Percentiles rank a stretch among this genome's conserved stretches.
phyloP scores from a whole-genome alignment of 2,797 vertebrate genomes.

The Aplochiton taeniatus region DNA sequence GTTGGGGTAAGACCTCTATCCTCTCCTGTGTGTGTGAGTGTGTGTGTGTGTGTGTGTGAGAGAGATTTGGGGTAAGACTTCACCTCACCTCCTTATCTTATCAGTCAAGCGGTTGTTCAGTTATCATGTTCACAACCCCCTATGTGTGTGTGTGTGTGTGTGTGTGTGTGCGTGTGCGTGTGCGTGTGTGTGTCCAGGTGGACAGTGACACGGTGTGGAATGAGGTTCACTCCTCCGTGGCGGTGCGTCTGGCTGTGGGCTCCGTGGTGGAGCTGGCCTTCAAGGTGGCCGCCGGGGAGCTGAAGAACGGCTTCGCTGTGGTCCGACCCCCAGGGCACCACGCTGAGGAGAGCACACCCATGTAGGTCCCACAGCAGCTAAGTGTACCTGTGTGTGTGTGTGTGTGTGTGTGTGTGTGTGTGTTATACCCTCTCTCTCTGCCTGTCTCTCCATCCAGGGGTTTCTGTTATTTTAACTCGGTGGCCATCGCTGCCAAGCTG shows the following conservation, averaged over 20 bases:
- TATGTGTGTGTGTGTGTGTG: conserved; percentile 48
- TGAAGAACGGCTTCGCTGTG: conserved; percentile 98
- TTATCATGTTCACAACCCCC: conserved; percentile 3
- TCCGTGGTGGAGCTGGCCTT: conserved; percentile 96
- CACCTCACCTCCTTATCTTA: conserved; percentile 18
- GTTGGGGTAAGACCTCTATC: conserved; percentile 81
- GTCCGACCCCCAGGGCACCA: conserved; percentile 97
- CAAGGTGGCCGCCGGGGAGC: conserved; percentile 92
- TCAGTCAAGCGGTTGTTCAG: too few relatives aligned
- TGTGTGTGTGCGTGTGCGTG: conserved; percentile 35
- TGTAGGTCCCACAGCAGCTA: conserved; percentile 88
- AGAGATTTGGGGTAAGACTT: conserved; percentile 11
- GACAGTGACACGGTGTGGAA: conserved; percentile 99
- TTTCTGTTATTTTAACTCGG: conserved; percentile 97
- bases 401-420: too few relatives aligned
- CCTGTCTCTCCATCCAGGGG: conserved; percentile 76
- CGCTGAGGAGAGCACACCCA: conserved; percentile 96
- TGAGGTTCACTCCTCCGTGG: conserved; percentile 94
- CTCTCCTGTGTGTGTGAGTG: too few relatives aligned
- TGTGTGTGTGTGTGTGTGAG: too few relatives aligned
- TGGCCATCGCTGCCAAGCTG: conserved; percentile 91
- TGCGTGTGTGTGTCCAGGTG: conserved; percentile 72
- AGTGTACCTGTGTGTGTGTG: too few relatives aligned
- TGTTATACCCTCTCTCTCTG: too few relatives aligned
- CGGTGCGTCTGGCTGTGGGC: conserved; percentile 91